Conservation (phyloP, 35 echinoderm and acorn worm genomes). For the Lytechinus pictus region DNA sequence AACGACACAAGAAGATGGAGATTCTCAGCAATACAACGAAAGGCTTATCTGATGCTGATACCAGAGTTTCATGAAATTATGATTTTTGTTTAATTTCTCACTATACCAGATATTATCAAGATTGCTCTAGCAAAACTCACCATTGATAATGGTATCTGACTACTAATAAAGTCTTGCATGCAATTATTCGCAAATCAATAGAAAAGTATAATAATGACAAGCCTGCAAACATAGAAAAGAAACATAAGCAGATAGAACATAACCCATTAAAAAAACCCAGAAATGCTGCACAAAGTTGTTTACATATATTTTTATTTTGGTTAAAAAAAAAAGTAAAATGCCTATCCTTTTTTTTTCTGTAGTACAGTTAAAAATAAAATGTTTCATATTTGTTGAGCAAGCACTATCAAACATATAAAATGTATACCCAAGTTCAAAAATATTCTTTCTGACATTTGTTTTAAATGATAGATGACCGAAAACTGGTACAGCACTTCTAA, state of each 20-base stretch:
- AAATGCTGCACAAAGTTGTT: not conserved
- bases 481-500: not conserved
- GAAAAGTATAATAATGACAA: not conserved
- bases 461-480: not conserved
- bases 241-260: not conserved
- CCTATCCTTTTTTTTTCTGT: not conserved
- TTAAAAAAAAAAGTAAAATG: not conserved
- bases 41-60: slow-evolving; percentile 27
- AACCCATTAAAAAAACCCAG: not conserved
- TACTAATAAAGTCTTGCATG: not conserved
- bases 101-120: too few relatives aligned
- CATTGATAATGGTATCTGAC: too few relatives aligned
- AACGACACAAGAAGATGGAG: not conserved
- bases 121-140: too few relatives aligned
- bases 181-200: not conserved
- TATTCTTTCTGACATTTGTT: not conserved
- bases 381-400: not conserved
- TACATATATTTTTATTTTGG: not conserved
- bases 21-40: not conserved
- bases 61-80: not conserved
- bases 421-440: not conserved
- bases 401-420: not conserved
- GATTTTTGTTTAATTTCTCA: not conserved
- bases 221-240: not conserved
- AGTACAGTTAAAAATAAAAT: not conserved